Percentiles rank a stretch among this genome's conserved stretches.
Evolutionary conservation across 2,113 vertebrate genomes (phyloP).

Genomic region (Vulpes lagopus): DNA sequence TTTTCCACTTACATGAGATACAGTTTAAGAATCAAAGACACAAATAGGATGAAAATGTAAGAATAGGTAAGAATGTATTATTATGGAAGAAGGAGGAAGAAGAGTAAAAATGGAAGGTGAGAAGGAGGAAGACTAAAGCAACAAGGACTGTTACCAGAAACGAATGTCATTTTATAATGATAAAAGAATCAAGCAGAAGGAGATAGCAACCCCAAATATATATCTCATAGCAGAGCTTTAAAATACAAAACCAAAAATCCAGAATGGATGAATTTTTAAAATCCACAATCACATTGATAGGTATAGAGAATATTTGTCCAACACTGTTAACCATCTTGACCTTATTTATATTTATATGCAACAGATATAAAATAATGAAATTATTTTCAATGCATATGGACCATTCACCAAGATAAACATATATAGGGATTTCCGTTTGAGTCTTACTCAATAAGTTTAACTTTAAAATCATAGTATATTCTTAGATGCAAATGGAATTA

Average conservation of each 20-base stretch:
- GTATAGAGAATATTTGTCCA: not conserved
- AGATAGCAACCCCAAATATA: not conserved
- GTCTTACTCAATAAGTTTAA: not conserved
- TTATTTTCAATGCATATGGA: not conserved
- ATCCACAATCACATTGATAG: not conserved
- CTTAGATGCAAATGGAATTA: not conserved
- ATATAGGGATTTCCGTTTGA: not conserved
- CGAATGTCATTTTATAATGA: not conserved
- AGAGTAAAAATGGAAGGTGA: no score
- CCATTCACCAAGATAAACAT: not conserved
- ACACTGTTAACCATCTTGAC: not conserved
- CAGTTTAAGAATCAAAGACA: not conserved
- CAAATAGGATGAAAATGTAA: not conserved
- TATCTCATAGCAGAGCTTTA: not conserved
- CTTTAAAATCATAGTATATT: not conserved
- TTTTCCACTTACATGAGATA: not conserved
- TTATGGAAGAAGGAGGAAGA: not conserved
- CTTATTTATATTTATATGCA: not conserved
- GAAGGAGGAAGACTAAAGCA: not conserved
- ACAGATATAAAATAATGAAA: not conserved
- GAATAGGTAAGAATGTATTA: not conserved
- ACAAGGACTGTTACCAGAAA: not conserved
- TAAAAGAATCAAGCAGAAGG: not conserved
- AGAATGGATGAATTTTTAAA: not conserved
- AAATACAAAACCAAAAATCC: not conserved